Evolutionary conservation across 2,797 vertebrate species (phyloP), one percentile per base, ranked within the genome.

Genomic region (Hybognathus amarus): DNA sequence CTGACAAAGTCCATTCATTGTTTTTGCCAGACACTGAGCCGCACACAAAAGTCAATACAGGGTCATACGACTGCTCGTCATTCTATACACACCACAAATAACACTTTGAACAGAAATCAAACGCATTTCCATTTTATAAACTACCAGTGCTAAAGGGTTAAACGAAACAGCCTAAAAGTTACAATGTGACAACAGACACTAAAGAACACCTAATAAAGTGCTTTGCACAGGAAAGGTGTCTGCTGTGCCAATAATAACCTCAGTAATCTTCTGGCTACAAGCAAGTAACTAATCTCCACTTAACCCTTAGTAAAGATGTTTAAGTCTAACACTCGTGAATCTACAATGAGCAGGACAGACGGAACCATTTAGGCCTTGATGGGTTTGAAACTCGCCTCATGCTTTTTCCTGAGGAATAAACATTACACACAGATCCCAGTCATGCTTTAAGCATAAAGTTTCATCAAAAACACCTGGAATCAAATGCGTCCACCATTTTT

Each of bases 211-310:
- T 76, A 63, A 38, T n/a, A 38, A 77, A 66, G 50, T 68, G 50
- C 30, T 69, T 81, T 86, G 66, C 27, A 90, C 22, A 67, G 85
- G 82, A 89, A 85, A 87, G 84, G 85, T 80, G 67, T 83, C 79
- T 91, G 88, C 83, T 83, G 85, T 52, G 89, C 87, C 89, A 91
- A 91, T 91, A 91, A 92, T 91, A 93, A 84, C 77, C 42, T 33
- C 77, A 75, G 81, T 93, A 93, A 94, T 92, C 93, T 87, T 66
- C 12, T 85, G 69, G 77, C 78, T 27, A 82, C n/a, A 69, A 79
- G 85, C 75, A 77, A 82, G 81, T 68, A 82, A 64, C 80, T 86
- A 85, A 76, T 86, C 77, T 71, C 76, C 79, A 84, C 66, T 82
- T 77, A 30, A 82, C 83, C 70, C 67, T 84, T 80, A 88, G 83